Percentiles rank a stretch among this genome's conserved stretches.
These are phyloP conservation scores for Drosophila neotestacea DNA, from an alignment of 2,888 invertebrate species.

Conservation along the genomic window DNA sequence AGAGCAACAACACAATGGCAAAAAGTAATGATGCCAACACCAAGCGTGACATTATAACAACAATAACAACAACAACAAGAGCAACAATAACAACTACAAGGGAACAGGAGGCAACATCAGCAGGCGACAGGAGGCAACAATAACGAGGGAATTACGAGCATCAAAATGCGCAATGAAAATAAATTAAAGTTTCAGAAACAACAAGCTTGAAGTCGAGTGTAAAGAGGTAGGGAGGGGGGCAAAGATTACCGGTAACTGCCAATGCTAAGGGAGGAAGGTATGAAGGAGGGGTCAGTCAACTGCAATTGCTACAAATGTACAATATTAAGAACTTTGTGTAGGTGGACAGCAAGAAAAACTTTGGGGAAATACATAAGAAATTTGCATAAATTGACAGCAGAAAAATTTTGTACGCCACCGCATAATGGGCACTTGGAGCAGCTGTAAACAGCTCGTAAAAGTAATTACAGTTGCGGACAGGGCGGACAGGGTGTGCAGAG, in stretches of 20 bases:
- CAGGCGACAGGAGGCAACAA: constrained; percentile 75
- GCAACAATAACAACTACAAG: constrained; percentile 28
- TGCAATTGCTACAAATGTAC: constrained; percentile 57
- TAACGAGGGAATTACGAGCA: constrained; percentile 82
- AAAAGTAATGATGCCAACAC: constrained; percentile 80
- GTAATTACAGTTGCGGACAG: constrained; percentile 72
- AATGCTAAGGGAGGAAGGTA: not conserved
- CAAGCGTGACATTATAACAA: constrained; percentile 74
- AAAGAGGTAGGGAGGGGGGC: not conserved
- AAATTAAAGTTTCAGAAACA: constrained; percentile 82
- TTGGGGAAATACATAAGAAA: constrained; percentile 61
- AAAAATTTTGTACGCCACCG: constrained; percentile 61
- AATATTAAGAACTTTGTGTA: constrained; percentile 44
- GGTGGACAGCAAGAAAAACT: constrained; percentile 48
- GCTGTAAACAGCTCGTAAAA: constrained; percentile 84
- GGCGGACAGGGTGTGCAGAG: not conserved
- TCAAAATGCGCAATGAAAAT: constrained; percentile 84
- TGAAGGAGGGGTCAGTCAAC: not conserved
- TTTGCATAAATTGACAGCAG: constrained; percentile 81
- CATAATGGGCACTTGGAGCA: constrained; percentile 82
- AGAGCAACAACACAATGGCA: constrained; percentile 65
- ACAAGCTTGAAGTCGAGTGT: constrained; percentile 31
- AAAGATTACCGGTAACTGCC: constrained; percentile 40
- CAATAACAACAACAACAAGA: constrained; percentile 24
- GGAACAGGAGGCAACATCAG: constrained; percentile 39